phyloP scores from a whole-genome alignment of 1,140 invertebrate genomes.

The Drosophila oshimai region DNA sequence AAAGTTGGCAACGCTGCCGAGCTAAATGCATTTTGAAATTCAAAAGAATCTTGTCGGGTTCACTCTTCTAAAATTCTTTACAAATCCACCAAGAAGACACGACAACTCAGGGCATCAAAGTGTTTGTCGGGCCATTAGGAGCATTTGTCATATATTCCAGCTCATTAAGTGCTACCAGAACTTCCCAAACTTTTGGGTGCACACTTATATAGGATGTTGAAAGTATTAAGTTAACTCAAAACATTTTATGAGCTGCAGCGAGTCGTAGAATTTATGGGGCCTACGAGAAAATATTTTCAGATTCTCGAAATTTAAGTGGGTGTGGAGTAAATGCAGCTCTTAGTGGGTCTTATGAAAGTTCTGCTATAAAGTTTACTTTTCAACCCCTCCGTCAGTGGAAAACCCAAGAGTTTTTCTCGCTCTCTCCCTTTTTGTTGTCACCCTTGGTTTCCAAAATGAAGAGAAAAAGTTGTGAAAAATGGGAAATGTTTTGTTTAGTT shows the following conservation, averaged over 20 bases:
- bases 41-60: background rate
- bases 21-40: constrained; percentile 6
- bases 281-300: constrained; percentile 23
- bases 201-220: constrained; percentile 8
- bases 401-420: background rate
- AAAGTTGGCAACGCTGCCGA: constrained; percentile 9
- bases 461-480: constrained; percentile 25
- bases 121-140: constrained; percentile 54
- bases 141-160: constrained; percentile 65
- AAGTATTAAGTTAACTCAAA: constrained; percentile 43
- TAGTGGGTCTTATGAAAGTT: background rate
- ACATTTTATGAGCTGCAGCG: constrained; percentile 62
- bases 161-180: constrained; percentile 44
- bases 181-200: constrained; percentile 28
- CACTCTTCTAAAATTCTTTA: constrained; percentile 22
- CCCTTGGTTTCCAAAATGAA: background rate
- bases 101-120: constrained; percentile 36
- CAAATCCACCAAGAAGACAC: constrained; percentile 26
- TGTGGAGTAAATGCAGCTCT: constrained; percentile 21
- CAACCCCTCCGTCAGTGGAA: background rate
- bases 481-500: constrained; percentile 25
- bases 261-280: constrained; percentile 52
- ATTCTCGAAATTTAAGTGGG: constrained; percentile 25
- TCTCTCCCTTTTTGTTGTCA: background rate
- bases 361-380: background rate